Conservation (phyloP, 2,888 invertebrate genomes). For the Drosophila anceps region DNA sequence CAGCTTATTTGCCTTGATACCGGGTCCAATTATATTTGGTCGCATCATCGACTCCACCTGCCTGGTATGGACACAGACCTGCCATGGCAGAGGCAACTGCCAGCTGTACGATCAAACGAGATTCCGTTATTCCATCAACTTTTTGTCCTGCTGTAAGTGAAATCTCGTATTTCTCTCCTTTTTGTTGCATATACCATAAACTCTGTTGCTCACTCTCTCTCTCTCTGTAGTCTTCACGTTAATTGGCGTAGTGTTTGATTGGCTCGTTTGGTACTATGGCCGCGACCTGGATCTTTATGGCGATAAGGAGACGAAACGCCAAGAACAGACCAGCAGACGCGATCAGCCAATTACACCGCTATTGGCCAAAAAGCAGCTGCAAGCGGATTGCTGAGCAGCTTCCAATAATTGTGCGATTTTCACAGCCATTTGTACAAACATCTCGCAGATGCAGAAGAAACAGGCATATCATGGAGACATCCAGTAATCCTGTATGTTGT, state of each 20-base stretch:
- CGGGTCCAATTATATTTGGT: slow-evolving; percentile 89
- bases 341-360: slow-evolving; percentile 81
- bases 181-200: neutral
- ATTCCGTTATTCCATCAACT: slow-evolving; percentile 87
- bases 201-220: slow-evolving; percentile 24
- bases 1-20: slow-evolving; percentile 89
- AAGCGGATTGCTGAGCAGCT: slow-evolving; percentile 38
- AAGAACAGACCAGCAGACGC: slow-evolving; percentile 62
- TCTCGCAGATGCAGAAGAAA: slow-evolving; percentile 34
- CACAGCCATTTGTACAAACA: slow-evolving; percentile 66
- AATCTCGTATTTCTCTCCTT: neutral
- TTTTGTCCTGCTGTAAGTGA: slow-evolving; percentile 86
- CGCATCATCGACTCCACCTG: slow-evolving; percentile 89
- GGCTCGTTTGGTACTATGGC: slow-evolving; percentile 87
- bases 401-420: slow-evolving; percentile 9
- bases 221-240: slow-evolving; percentile 86
- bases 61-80: slow-evolving; percentile 89
- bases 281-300: slow-evolving; percentile 88
- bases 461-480: neutral
- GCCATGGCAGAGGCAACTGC: slow-evolving; percentile 88
- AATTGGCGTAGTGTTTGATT: slow-evolving; percentile 88
- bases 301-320: slow-evolving; percentile 78
- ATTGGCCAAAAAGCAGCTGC: slow-evolving; percentile 56
- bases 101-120: slow-evolving; percentile 88
- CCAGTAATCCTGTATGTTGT: slow-evolving; percentile 15